phyloP scores from a whole-genome alignment of 2,888 invertebrate species.

The Pegoplata infirma region DNA sequence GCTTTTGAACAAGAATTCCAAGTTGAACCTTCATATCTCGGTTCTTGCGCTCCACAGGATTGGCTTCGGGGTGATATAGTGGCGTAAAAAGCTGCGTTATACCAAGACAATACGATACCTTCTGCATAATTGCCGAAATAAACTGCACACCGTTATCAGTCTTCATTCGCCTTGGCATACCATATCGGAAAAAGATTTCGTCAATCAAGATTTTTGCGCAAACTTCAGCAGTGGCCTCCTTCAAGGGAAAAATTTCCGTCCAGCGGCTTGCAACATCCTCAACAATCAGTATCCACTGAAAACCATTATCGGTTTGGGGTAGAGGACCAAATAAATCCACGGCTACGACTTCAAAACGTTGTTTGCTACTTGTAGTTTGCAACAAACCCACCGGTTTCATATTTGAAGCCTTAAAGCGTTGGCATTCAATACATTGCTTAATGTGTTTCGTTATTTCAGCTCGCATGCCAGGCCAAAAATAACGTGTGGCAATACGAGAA shows the following conservation, averaged over 20 bases:
- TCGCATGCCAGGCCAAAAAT: slow-evolving; percentile 60
- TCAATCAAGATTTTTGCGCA: slow-evolving; percentile 67
- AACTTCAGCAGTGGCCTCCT: slow-evolving; percentile 65
- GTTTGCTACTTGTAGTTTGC: slow-evolving; percentile 53
- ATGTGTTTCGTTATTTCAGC: slow-evolving; percentile 44
- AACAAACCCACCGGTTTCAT: slow-evolving; percentile 61
- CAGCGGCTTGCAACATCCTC: slow-evolving; percentile 65
- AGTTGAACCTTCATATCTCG: no score
- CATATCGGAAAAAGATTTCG: slow-evolving; percentile 70
- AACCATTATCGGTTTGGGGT: background rate
- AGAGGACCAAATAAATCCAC: slow-evolving; percentile 61
- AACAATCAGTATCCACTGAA: slow-evolving; percentile 65
- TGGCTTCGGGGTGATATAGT: no score
- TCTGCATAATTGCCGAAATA: slow-evolving; percentile 70
- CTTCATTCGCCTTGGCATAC: slow-evolving; percentile 67
- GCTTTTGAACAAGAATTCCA: no score
- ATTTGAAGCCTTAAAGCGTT: slow-evolving; percentile 57
- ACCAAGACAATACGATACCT: slow-evolving; percentile 51
- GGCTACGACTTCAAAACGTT: slow-evolving; percentile 56
- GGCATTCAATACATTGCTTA: slow-evolving; percentile 47
- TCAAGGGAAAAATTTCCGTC: slow-evolving; percentile 69
- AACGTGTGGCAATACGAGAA: slow-evolving; percentile 37
- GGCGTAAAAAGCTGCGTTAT: slow-evolving; percentile 48
- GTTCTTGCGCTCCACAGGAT: no score
- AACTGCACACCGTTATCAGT: slow-evolving; percentile 74